Evolutionary conservation across 2,888 invertebrate species (phyloP), one percentile per base, ranked within the genome.

Genomic region (Amblyjoppa proteus): DNA sequence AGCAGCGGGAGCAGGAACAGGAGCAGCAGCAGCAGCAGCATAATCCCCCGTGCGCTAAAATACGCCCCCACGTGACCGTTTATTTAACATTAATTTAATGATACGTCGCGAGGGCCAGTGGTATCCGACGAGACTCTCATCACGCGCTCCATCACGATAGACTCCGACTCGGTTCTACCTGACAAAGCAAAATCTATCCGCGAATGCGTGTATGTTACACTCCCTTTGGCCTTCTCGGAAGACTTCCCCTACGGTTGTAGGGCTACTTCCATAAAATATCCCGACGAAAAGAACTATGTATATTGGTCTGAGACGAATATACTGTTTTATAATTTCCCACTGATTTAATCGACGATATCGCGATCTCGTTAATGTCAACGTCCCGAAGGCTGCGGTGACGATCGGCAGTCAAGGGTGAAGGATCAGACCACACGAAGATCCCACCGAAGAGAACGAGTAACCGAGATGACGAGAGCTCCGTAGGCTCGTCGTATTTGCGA

Each of bases 31-130:
- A 68, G 49, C 71, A 73, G 74, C 58, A 74, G 73, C 74, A 73
- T 64, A 76, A 81, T 77, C 68, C 56, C 58, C 64, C 89, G 86
- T 83, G 81, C 76, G 87, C 87, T 83, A 90, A 91, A 90, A 90
- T 90, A 90, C 90, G 86, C 90, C 90, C 90, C 89, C 92, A 90
- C 91, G 90, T 90, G 92, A 91, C 91, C 90, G 89, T 90, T 91
- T 91, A 91, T 92, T 92, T 90, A 92, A 90, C 90, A 90, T 90
- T 92, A 90, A 92, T 92, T 91, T 92, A 92, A 92, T 92, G 89
- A 92, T 91, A 92, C 89, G 90, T 88, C 88, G 85, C 73, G 85
- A 74, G 28, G 51, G 77, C 73, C 49, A 77, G 68, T 31, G 76
- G 66, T 53, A 49, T 73, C 75, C 84, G 79, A 77, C 83, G 83